Base-by-base conservation (phyloP, 2,888 invertebrate species). In the Andrena camellia region DNA sequence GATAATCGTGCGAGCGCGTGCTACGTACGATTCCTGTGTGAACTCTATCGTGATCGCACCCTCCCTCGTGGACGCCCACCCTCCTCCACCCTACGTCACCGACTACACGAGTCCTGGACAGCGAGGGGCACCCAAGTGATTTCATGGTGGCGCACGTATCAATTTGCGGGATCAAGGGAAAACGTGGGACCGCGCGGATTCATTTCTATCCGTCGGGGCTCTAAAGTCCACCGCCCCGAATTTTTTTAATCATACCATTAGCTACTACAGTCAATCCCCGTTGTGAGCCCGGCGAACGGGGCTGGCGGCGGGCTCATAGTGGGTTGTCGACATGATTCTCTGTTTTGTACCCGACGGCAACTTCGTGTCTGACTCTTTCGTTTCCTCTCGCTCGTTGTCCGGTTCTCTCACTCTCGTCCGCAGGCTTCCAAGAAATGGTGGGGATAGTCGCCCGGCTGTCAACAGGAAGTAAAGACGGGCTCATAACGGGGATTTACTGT, bases 1-100 rank as follows among this genome's bases (percentile, higher is more conserved):
- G 89, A 91, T 90, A 91, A 92, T 93, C 93, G 91, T 92, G 93
- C 90, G 92, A 92, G 92, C 93, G 92, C 91, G 92, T 92, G 93
- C 90, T 89, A 85, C 88, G 86, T 90, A 88, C 91, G 88, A 92
- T 92, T 92, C 92, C 93, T 92, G 90, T 92, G 92, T 93, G 93
- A 93, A 92, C 91, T 92, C 91, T 90, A 93, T 93, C 91, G 90
- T 88, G 84, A 84, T 86, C 88, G 86, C 91, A 91, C 91, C 91
- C 92, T 87, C 89, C 78, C 81, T 74, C 83, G 60, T 67, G 52
- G 54, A 62, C 72, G 35, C 77, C 77, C 81, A 83, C 86, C 76
- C 81, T 72, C 54, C 70, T 72, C 54, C 70, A 35, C 48, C 77
- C 81, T 71, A 73, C 72, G 81, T 84, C 76, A 62, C 72, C 57